Conservation (phyloP, 2,888 invertebrate genomes). For the Aspidiotus rigidus region DNA sequence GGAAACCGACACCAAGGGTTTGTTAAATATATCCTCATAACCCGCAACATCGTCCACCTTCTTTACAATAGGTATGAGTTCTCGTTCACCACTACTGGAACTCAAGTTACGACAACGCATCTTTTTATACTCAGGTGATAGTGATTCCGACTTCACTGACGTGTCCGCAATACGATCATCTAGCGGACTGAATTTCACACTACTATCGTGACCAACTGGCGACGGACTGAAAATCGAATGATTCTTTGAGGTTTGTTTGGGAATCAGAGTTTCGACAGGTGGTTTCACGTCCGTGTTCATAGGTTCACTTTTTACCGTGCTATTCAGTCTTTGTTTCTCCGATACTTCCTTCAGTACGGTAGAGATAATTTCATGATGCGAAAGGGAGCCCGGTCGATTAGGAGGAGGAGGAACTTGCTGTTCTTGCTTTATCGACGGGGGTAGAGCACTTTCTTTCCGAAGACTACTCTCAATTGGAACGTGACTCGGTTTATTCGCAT, state of each 20-base stretch:
- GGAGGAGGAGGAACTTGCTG: neutral
- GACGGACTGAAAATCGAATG: constrained; percentile 32
- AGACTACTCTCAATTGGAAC: neutral
- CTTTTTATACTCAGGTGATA: neutral
- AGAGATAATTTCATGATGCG: constrained; percentile 36
- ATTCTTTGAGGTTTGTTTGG: constrained; percentile 3
- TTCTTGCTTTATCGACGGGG: neutral
- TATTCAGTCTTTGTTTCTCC: constrained; percentile 33
- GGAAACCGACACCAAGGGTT: constrained; percentile 3
- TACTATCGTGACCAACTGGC: constrained; percentile 13
- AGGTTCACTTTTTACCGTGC: neutral
- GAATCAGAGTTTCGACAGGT: neutral
- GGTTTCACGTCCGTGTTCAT: constrained; percentile 6
- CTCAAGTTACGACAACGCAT: neutral
- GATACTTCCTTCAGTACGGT: constrained; percentile 37
- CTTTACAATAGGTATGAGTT: constrained; percentile 53
- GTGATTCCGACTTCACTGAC: neutral
- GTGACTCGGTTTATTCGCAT: constrained; percentile 4
- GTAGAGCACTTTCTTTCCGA: constrained; percentile 11
- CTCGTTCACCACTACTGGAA: constrained; percentile 43
- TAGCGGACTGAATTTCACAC: constrained; percentile 1
- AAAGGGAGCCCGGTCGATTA: neutral
- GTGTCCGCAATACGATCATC: neutral
- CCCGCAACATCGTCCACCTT: constrained; percentile 55
- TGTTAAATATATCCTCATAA: constrained; percentile 44